These are phyloP conservation scores for Endotricha flammealis DNA, from an alignment of 2,888 invertebrate genomes.

Conservation along the genomic window DNA sequence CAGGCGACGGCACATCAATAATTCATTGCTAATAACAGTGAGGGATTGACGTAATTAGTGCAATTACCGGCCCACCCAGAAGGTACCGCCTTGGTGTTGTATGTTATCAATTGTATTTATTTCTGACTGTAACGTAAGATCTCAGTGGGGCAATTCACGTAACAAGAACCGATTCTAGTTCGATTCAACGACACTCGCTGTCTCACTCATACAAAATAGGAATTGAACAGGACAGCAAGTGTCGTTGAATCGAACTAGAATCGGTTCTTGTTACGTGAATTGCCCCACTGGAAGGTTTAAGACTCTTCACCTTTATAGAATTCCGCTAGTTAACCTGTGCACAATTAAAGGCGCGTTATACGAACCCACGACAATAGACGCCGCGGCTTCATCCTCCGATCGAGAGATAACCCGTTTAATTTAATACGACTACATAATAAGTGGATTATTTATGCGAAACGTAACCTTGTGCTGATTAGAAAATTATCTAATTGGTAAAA, in stretches of 20 bases:
- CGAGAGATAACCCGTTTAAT: slow-evolving; percentile 29
- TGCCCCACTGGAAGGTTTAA: no score
- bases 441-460: slow-evolving; percentile 11
- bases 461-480: slow-evolving; percentile 7
- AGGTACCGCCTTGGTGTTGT: slow-evolving; percentile 36
- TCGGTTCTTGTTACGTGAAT: no score
- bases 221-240: no score
- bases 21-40: slow-evolving; percentile 69
- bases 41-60: slow-evolving; percentile 70
- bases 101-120: slow-evolving; percentile 58
- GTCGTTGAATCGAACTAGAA: no score
- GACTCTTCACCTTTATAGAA: slow-evolving; percentile 54
- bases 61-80: slow-evolving; percentile 72
- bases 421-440: slow-evolving; percentile 19
- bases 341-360: slow-evolving; percentile 55
- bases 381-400: slow-evolving; percentile 22
- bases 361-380: slow-evolving; percentile 51
- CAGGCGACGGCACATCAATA: slow-evolving; percentile 61
- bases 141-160: slow-evolving; percentile 32
- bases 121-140: slow-evolving; percentile 55
- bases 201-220: no score
- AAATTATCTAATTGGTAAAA: slow-evolving; percentile 12
- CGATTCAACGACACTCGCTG: no score
- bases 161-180: no score
- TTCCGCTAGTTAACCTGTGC: slow-evolving; percentile 42